Evolutionary conservation across 2,797 vertebrate genomes (phyloP).

Genomic region (Mionectes olivaceus): DNA sequence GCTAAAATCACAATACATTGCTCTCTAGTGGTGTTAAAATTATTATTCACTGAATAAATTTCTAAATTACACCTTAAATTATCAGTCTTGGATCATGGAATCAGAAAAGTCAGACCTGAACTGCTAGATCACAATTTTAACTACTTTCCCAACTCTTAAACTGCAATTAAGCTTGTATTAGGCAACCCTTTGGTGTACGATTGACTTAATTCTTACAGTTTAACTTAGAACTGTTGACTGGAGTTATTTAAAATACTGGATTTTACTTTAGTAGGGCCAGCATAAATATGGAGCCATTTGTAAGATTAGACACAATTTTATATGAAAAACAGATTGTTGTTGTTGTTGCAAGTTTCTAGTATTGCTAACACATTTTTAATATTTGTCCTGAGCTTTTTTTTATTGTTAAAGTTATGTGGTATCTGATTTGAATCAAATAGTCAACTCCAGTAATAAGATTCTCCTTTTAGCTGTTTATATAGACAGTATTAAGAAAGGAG

Average conservation of each 20-base stretch:
- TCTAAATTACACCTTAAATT: conserved; percentile 49
- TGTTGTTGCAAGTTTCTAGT: background rate
- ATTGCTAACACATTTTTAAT: background rate
- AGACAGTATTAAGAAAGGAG: background rate
- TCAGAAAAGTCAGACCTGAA: background rate
- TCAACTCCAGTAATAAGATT: background rate
- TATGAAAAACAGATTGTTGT: background rate
- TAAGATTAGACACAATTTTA: background rate
- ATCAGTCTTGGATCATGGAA: background rate
- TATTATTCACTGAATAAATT: background rate
- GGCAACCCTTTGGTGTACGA: background rate
- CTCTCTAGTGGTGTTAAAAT: conserved; percentile 39
- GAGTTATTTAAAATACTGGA: background rate
- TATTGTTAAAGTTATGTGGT: background rate
- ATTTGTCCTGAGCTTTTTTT: background rate
- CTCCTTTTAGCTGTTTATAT: background rate
- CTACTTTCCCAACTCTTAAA: conserved; percentile 12
- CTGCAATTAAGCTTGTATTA: background rate
- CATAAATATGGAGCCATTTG: background rate
- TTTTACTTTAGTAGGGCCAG: background rate
- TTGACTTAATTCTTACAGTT: background rate
- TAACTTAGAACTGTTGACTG: background rate
- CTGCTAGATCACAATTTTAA: conserved; percentile 24
- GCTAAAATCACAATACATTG: background rate
- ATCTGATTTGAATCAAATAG: background rate